Conservation (phyloP, 2,797 vertebrate genomes). For the Glyptemys insculpta region DNA sequence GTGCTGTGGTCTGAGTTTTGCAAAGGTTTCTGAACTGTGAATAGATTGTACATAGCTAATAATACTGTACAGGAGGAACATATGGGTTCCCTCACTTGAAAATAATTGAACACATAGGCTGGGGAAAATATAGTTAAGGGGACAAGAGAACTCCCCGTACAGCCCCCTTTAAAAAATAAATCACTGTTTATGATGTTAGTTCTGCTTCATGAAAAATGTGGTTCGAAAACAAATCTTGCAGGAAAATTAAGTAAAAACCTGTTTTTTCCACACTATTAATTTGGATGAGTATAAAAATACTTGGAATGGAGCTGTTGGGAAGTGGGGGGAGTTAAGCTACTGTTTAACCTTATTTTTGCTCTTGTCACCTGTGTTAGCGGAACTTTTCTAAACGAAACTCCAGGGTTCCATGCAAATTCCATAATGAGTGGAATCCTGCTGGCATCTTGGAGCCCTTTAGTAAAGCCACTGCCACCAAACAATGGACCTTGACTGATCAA, state of each 20-base stretch:
- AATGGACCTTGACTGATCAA: background rate
- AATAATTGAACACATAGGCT: background rate
- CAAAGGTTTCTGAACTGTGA: background rate
- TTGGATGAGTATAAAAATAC: background rate
- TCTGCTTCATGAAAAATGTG: background rate
- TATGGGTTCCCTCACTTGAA: conserved; percentile 1
- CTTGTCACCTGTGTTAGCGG: background rate
- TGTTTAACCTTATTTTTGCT: background rate
- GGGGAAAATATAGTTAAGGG: background rate
- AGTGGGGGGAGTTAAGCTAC: background rate
- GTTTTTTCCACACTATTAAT: background rate
- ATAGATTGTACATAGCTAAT: background rate
- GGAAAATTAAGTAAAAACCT: background rate
- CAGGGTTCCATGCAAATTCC: background rate
- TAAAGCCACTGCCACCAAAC: background rate
- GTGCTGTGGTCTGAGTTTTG: background rate
- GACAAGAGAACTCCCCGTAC: background rate
- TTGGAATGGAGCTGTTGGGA: background rate
- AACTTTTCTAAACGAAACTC: background rate
- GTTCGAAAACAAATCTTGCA: background rate
- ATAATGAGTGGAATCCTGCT: background rate
- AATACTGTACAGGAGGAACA: background rate
- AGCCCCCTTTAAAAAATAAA: background rate
- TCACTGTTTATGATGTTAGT: background rate
- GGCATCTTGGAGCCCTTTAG: background rate